These are phyloP conservation scores for Pipistrellus pygmaeus DNA, from an alignment of 2,797 vertebrate species.

Conservation along the genomic window DNA sequence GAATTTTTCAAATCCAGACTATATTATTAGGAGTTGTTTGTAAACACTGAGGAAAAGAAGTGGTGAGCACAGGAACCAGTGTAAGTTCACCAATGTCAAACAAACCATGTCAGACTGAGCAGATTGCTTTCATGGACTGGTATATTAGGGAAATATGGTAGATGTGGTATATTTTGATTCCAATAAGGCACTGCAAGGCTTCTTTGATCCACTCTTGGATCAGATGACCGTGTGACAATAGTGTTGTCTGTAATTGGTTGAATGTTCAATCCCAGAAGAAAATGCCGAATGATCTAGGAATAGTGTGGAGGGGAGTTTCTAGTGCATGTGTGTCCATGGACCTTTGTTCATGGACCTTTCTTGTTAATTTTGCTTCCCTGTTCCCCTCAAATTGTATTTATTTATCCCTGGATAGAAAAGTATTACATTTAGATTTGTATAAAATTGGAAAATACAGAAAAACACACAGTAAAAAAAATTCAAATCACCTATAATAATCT, in stretches of 20 bases:
- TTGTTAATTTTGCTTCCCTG: slow-evolving; percentile 25
- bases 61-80: slow-evolving; percentile 23
- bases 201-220: slow-evolving; percentile 24
- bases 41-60: slow-evolving; percentile 48
- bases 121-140: not conserved
- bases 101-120: not conserved
- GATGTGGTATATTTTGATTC: slow-evolving; percentile 1
- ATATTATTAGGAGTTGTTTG: slow-evolving; percentile 59
- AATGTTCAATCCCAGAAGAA: not conserved
- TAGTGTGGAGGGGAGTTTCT: slow-evolving; percentile 26
- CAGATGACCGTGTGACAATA: not conserved
- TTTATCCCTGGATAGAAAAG: slow-evolving; percentile 42
- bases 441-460: slow-evolving; percentile 61
- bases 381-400: not conserved
- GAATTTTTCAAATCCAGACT: slow-evolving; percentile 42
- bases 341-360: slow-evolving; percentile 50
- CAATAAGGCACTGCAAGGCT: not conserved
- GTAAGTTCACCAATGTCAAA: slow-evolving; percentile 40
- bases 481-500: slow-evolving; percentile 30
- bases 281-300: slow-evolving; percentile 35
- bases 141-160: slow-evolving; percentile 13
- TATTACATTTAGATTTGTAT: slow-evolving; percentile 38
- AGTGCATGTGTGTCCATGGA: not conserved
- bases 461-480: slow-evolving; percentile 51
- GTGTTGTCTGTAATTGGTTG: slow-evolving; percentile 24